Base-by-base conservation (phyloP, 2,113 vertebrate species). In the Xenopus laevis region DNA sequence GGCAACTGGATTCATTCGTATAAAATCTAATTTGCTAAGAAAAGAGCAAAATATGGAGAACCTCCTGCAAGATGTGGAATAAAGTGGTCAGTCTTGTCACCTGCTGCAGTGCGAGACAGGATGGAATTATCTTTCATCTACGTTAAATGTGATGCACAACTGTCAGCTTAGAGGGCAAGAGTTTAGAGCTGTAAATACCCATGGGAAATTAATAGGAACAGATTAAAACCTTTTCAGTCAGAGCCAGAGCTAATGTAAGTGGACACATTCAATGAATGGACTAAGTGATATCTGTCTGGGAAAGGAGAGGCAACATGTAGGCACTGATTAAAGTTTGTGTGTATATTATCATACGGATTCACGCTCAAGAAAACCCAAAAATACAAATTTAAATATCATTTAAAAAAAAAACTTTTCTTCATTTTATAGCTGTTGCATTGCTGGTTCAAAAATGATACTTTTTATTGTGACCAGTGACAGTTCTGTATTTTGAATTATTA, bases 81-180 rank as follows among this genome's bases (percentile, higher is more conserved):
- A 33, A 55, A 61, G 64, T 65, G 55, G 76, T 0, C 4, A 53
- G 1, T 78, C 46, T 2, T 57, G 23, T 50, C 23, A 71, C 12
- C 50, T 79, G 65, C 40, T 10, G 18, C 0, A 70, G 64, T 1
- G 2, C 15, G 59, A 78, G 78, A 61, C 71, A 80, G 17, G 0
- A 74, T 65, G 66, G 70, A 55, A 1, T 50, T 4, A 47, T 30
- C 68, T 80, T 82, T 74, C 11, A 55, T 75, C 60, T 74, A 50
- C 71, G 61, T 13, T 33, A 79, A 73, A 79, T 15, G 47, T 11
- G 68, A 67, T 9, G 23, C 18, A 59, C 71, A 80, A 74, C 73
- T 13, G 47, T 21, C 52, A 71, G 64, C 6, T 4, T 9, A 0
- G 4, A 79, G 44, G 66, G 71, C 52, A 70, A 73, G 71, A 33